These are phyloP conservation scores for Merluccius polli DNA, from an alignment of 2,797 vertebrate species.

Conservation along the genomic window DNA sequence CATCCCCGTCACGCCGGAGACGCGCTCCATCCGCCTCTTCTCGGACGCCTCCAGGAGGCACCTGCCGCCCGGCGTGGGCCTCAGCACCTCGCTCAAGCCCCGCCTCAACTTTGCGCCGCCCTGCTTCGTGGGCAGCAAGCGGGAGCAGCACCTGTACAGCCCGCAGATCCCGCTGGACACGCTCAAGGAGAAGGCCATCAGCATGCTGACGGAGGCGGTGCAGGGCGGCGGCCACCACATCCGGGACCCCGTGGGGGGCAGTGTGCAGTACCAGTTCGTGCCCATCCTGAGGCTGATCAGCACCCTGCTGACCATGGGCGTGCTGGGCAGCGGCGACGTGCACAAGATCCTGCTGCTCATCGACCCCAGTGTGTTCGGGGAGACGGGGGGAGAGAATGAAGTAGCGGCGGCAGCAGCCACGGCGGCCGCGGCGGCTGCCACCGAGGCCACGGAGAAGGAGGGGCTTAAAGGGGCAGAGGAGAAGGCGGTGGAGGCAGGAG, in stretches of 20 bases:
- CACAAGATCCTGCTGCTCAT: conserved; percentile 89
- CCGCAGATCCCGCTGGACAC: conserved; percentile 90
- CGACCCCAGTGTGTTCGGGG: conserved; percentile 90
- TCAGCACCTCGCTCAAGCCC: conserved; percentile 90
- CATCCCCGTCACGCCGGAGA: conserved; percentile 92
- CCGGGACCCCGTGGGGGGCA: conserved; percentile 91
- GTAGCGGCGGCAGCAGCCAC: not conserved
- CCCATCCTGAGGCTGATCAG: conserved; percentile 93
- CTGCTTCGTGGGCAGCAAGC: conserved; percentile 82
- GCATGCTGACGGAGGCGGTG: conserved; percentile 94
- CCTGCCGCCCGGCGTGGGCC: conserved; percentile 88
- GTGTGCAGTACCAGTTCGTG: conserved; percentile 93
- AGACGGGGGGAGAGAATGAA: conserved; percentile 53
- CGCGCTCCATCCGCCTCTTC: conserved; percentile 87
- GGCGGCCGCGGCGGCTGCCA: conserved; percentile 44
- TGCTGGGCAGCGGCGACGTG: conserved; percentile 86
- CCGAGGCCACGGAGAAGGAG: conserved; percentile 75
- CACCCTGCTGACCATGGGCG: conserved; percentile 90
- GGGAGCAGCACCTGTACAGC: conserved; percentile 82
- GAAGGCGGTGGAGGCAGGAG: conserved; percentile 92
- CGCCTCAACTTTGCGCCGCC: conserved; percentile 83
- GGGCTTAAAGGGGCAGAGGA: conserved; percentile 84
- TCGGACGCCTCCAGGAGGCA: conserved; percentile 84
- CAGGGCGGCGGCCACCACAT: conserved; percentile 90
- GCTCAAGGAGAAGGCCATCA: conserved; percentile 87